Evolutionary conservation across 2,113 vertebrate genomes (phyloP).

Genomic region (Equus quagga): DNA sequence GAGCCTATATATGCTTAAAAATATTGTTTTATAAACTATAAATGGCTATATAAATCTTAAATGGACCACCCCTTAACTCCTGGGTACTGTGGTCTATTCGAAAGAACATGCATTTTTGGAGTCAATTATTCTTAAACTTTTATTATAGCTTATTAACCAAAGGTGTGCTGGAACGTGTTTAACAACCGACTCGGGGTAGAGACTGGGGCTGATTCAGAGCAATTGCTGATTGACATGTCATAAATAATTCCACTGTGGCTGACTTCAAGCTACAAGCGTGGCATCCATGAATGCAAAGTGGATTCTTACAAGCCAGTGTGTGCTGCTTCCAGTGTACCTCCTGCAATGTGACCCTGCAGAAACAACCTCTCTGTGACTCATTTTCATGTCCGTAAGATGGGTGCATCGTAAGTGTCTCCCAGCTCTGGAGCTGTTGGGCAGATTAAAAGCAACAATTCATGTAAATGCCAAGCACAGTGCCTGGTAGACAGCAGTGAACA

Average conservation of each 20-base stretch:
- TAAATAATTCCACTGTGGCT: neutral
- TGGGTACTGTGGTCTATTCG: neutral
- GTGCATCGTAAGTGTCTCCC: fast-evolving
- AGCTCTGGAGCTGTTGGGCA: fast-evolving
- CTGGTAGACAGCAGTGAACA: neutral
- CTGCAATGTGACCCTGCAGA: neutral
- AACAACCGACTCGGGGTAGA: neutral
- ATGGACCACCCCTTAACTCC: neutral
- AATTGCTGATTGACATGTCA: neutral
- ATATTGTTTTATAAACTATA: neutral
- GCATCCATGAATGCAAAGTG: neutral
- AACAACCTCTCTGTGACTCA: neutral
- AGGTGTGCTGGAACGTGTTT: neutral
- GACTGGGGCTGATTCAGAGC: fast-evolving
- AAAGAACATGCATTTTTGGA: neutral
- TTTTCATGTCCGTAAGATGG: neutral
- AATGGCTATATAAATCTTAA: neutral
- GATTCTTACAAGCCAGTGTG: neutral
- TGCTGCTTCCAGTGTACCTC: neutral
- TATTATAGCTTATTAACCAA: neutral
- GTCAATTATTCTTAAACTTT: neutral
- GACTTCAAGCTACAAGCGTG: neutral
- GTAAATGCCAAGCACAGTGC: neutral
- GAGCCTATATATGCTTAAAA: neutral
- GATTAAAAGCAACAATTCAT: neutral